Evolutionary conservation across 2,797 vertebrate species (phyloP).

Genomic region (Chaetophractus vellerosus): DNA sequence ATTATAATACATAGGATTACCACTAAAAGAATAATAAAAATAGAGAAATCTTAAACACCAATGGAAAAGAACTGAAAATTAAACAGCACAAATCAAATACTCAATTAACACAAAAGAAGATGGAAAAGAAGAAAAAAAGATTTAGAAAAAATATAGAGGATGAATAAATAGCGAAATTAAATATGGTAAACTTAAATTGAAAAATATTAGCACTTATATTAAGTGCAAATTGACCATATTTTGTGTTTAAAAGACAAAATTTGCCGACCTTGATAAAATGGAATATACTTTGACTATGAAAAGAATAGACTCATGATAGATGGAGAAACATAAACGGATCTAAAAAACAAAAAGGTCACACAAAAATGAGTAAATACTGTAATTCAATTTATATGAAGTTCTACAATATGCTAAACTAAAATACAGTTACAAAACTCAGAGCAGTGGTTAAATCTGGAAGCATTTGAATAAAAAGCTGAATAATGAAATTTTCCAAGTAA

Average conservation of each 20-base stretch:
- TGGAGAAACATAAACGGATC: not conserved
- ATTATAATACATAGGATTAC: no score
- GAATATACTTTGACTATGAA: not conserved
- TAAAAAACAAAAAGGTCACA: not conserved
- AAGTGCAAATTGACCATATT: not conserved
- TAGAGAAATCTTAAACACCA: no score
- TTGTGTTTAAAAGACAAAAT: not conserved
- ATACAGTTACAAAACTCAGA: not conserved
- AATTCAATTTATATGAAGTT: not conserved
- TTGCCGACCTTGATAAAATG: not conserved
- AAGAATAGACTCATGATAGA: not conserved
- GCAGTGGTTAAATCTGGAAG: not conserved
- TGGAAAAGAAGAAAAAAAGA: not conserved
- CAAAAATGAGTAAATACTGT: not conserved
- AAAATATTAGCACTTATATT: not conserved
- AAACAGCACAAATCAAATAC: no score
- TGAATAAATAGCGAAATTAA: not conserved
- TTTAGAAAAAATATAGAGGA: not conserved
- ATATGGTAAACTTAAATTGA: not conserved
- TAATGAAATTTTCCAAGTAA: not conserved
- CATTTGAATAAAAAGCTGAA: not conserved
- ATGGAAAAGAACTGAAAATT: no score
- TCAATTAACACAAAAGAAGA: not conserved
- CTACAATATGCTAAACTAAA: not conserved
- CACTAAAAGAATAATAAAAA: no score